These are phyloP conservation scores for Biston stratarius DNA, from an alignment of 2,888 invertebrate genomes.

Conservation along the genomic window DNA sequence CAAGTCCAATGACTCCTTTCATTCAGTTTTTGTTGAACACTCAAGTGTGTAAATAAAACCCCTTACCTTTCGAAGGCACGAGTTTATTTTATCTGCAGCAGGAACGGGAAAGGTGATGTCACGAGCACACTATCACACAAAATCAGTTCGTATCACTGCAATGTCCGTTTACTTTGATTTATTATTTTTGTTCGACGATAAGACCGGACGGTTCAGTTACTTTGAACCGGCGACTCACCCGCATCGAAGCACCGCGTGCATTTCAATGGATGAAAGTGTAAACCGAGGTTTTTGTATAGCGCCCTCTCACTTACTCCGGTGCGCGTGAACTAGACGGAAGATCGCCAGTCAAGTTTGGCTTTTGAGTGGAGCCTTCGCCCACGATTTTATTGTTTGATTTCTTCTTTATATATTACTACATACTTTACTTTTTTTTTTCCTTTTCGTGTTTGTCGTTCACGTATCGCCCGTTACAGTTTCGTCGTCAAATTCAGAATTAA, in stretches of 20 bases:
- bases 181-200: slow-evolving; percentile 71
- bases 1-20: slow-evolving; percentile 21
- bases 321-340: slow-evolving; percentile 65
- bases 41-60: slow-evolving; percentile 31
- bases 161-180: slow-evolving; percentile 61
- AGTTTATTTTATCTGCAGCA: slow-evolving; percentile 20
- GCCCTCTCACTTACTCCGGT: slow-evolving; percentile 69
- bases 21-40: slow-evolving; percentile 25
- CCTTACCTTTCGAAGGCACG: slow-evolving; percentile 36
- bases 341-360: slow-evolving; percentile 67
- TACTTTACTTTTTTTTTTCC: background rate
- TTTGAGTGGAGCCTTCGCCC: slow-evolving; percentile 77
- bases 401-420: slow-evolving; percentile 24
- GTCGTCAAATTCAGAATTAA: too few species aligned
- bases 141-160: slow-evolving; percentile 61
- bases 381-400: slow-evolving; percentile 76
- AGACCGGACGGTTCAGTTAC: slow-evolving; percentile 71
- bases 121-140: slow-evolving; percentile 61
- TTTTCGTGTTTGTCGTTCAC: background rate
- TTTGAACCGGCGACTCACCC: slow-evolving; percentile 77
- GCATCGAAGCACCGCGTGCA: slow-evolving; percentile 80
- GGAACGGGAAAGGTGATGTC: slow-evolving; percentile 26
- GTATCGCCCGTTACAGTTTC: too few species aligned
- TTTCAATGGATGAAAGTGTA: slow-evolving; percentile 85
- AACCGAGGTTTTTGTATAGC: slow-evolving; percentile 84